phyloP scores from a whole-genome alignment of 2,797 vertebrate species.

The Peromyscus attwateri region DNA sequence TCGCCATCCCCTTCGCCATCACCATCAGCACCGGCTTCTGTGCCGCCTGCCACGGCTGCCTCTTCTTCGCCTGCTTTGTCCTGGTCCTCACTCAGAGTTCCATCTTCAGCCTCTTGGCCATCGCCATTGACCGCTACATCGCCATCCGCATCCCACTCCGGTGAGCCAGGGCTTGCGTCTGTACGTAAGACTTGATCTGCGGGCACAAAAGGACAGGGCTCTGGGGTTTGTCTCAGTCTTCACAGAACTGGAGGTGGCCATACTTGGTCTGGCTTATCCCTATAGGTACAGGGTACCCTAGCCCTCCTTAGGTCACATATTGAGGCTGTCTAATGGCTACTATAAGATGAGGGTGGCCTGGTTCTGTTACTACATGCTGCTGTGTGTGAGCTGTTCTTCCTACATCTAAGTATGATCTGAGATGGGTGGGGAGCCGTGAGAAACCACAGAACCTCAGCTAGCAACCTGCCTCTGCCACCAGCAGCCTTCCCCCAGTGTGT shows the following conservation, averaged over 20 bases:
- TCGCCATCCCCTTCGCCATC: constrained; percentile 97
- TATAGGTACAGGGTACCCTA: neutral
- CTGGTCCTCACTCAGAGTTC: constrained; percentile 98
- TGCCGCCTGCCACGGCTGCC: constrained; percentile 96
- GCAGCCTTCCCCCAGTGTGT: neutral
- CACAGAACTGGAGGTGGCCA: neutral
- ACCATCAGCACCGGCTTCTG: constrained; percentile 97
- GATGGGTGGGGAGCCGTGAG: neutral
- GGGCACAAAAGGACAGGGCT: neutral
- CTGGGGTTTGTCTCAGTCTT: neutral
- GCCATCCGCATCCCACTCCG: constrained; percentile 97
- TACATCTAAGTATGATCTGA: neutral
- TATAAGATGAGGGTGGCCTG: neutral
- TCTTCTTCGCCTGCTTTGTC: constrained; percentile 98
- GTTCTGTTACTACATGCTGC: neutral
- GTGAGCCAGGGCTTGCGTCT: constrained; percentile 85
- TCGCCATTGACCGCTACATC: constrained; percentile 97
- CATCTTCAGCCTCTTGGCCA: constrained; percentile 98
- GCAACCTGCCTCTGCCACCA: neutral
- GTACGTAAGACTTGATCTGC: neutral
- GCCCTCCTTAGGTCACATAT: neutral
- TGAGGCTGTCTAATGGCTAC: neutral
- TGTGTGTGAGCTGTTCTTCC: neutral
- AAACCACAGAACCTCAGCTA: neutral
- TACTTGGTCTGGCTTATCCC: neutral